Evolutionary conservation across 1,140 invertebrate genomes (phyloP), one percentile per base, ranked within the genome.

Genomic region (Drosophila carrolli): DNA sequence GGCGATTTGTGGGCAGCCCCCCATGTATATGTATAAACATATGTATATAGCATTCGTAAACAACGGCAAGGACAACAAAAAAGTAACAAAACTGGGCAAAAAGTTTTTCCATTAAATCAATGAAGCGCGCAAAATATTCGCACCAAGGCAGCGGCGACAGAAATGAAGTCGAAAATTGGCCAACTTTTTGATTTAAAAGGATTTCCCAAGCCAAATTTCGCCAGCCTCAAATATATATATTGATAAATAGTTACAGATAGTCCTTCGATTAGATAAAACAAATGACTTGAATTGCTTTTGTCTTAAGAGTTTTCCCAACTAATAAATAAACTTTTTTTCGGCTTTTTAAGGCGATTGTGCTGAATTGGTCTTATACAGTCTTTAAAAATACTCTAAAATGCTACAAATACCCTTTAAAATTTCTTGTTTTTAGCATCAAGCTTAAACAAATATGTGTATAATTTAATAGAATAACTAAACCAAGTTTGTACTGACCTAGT

Each of bases 21-120:
- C 16, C 44, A 67, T 29, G 11, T n/a, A 23, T 43, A 16, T 7
- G 10, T 23, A 61, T 37, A 35, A 37, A 16, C 35, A 54, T 44
- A 63, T 46, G 32, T 38, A 37, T 53, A 48, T 16, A 50, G 35
- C 38, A 16, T 35, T 56, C 27, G 35, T 43, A 38, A 65, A 70
- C 41, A 68, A 68, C 35, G 19, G 13, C 46, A 73, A 37, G 50
- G 65, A 62, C 27, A 55, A 59, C 61, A 68, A 75, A 61, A 44
- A 75, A 83, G 67, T 43, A 71, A 19, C 37, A 71, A 70, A 43
- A 71, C 51, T 51, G 55, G 68, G 63, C 67, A 60, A 83, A 89
- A 88, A 88, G 72, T 88, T 88, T 88, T 88, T 74, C 84, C 84
- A 88, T 88, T 88, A 89, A 89, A 89, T 88, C 84, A 88, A 88